A percentile compares a stretch with the other conserved stretches of the same genome.
Evolutionary conservation across 1,140 invertebrate genomes (phyloP).

Genomic region (Vollenhovia emeryi): DNA sequence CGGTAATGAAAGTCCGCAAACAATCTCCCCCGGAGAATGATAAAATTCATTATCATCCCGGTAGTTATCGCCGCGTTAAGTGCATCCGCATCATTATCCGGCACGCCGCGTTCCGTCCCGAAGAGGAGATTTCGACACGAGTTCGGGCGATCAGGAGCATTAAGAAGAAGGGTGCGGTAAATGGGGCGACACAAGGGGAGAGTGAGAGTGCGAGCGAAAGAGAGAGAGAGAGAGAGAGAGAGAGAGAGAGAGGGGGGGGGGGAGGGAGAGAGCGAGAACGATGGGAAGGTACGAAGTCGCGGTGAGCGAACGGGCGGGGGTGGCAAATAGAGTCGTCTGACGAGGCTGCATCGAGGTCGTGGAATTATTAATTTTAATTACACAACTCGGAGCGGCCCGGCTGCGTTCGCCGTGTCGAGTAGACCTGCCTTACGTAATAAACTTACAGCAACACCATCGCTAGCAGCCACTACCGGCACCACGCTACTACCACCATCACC

Average conservation of each 20-base stretch:
- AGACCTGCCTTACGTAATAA: slow-evolving; percentile 72
- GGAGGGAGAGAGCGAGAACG: slow-evolving; percentile 4
- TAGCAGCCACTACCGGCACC: slow-evolving; percentile 49
- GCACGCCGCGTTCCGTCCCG: slow-evolving; percentile 58
- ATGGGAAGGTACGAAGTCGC: slow-evolving; percentile 32
- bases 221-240: slow-evolving; percentile 20
- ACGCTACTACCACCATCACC: background rate
- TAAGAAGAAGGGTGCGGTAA: slow-evolving; percentile 55
- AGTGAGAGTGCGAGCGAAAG: background rate
- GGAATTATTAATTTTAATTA: slow-evolving; percentile 77
- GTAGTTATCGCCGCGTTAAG: slow-evolving; percentile 52
- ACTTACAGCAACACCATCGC: slow-evolving; percentile 74
- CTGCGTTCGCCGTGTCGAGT: slow-evolving; percentile 69
- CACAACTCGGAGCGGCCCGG: slow-evolving; percentile 68
- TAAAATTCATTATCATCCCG: slow-evolving; percentile 55
- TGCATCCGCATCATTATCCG: slow-evolving; percentile 56
- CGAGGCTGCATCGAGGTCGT: slow-evolving; percentile 71
- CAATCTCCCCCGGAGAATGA: slow-evolving; percentile 37
- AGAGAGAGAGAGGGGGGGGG: background rate
- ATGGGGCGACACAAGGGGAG: background rate
- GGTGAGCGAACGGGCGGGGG: slow-evolving; percentile 4
- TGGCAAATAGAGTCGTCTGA: slow-evolving; percentile 72
- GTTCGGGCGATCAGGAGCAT: slow-evolving; percentile 47
- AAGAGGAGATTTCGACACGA: slow-evolving; percentile 57
- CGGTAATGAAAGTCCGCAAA: slow-evolving; percentile 39